Base-by-base conservation (phyloP, 2,888 invertebrate genomes). In the Seira sanloemensis region DNA sequence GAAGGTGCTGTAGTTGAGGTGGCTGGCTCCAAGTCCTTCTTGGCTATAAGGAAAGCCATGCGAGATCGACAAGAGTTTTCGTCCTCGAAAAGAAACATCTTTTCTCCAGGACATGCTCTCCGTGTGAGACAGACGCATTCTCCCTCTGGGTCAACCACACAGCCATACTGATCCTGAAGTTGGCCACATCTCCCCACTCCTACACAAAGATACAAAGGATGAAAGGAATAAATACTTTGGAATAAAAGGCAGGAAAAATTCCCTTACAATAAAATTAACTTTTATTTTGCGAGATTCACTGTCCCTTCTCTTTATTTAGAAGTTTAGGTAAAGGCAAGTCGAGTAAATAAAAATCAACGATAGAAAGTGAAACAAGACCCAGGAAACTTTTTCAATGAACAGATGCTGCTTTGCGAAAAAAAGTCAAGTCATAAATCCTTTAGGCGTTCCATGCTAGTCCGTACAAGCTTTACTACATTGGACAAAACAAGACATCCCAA, bases 51-150 rank as follows among this genome's bases (percentile, higher is more conserved):
- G 79, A 87, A 84, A 73, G 82, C 81, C 75, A 87, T 87, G 46
- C 86, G 76, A 18, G 86, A 84, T 16, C 78, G 80, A 79, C 88
- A 88, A 7, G 80, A 69, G 23, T 75, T 66, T 58, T 86, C 85
- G 27, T 86, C 76, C 72, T 88, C 86, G 67, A 88, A 88, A 1
- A 88, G 86, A 67, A 88, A 88, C 83, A 88, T 79, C 46, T 87
- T 86, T 46, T 85, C 86, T 46, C 83, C 84, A 12, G 87, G 87
- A 85, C 88, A 88, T 19, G 78, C 81, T 46, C 68, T 71, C 66
- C 79, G 78, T 24, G 84, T 80, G 50, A 84, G 78, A 71, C 88
- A 88, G 37, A 86, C 78, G 71, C 88, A 88, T 54, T 86, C 74
- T 71, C 87, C 88, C 37, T 83, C 85, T 37, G 82, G 66, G 69